phyloP scores from a whole-genome alignment of 2,888 invertebrate genomes.

The Drosophila sordidula region DNA sequence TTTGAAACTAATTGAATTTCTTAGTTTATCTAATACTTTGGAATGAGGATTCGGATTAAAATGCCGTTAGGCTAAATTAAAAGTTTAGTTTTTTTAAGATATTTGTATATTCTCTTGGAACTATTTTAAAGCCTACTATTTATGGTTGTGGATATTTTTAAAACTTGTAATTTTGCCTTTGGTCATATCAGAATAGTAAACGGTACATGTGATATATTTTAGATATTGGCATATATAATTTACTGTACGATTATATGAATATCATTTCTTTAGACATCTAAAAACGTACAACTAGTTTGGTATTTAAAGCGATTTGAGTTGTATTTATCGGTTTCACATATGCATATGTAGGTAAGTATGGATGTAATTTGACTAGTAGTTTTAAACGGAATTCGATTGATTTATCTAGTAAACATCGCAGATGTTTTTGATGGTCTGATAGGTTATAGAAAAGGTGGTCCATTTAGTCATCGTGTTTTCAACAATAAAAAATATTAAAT shows the following conservation, averaged over 20 bases:
- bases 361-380: slow-evolving; percentile 72
- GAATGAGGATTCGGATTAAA: not conserved
- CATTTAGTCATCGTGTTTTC: slow-evolving; percentile 82
- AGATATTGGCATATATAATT: not conserved
- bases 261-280: slow-evolving; percentile 37
- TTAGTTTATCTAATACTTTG: not conserved
- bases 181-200: slow-evolving; percentile 10
- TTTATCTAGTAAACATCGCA: slow-evolving; percentile 61
- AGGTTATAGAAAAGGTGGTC: slow-evolving; percentile 82
- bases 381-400: slow-evolving; percentile 54
- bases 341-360: slow-evolving; percentile 23
- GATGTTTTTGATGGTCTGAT: slow-evolving; percentile 36
- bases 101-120: not conserved
- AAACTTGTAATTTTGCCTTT: slow-evolving; percentile 1
- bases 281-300: slow-evolving; percentile 33
- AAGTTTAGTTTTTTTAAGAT: slow-evolving; percentile 6
- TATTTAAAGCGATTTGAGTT: slow-evolving; percentile 55
- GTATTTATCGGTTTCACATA: slow-evolving; percentile 31
- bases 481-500: slow-evolving; percentile 23
- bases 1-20: not conserved
- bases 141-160: slow-evolving; percentile 16
- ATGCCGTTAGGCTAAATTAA: slow-evolving; percentile 10
- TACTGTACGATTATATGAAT: slow-evolving; percentile 20
- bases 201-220: slow-evolving; percentile 5
- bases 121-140: slow-evolving; percentile 15